Evolutionary conservation across 2,797 vertebrate genomes (phyloP).

Genomic region (Manis crassicaudata): DNA sequence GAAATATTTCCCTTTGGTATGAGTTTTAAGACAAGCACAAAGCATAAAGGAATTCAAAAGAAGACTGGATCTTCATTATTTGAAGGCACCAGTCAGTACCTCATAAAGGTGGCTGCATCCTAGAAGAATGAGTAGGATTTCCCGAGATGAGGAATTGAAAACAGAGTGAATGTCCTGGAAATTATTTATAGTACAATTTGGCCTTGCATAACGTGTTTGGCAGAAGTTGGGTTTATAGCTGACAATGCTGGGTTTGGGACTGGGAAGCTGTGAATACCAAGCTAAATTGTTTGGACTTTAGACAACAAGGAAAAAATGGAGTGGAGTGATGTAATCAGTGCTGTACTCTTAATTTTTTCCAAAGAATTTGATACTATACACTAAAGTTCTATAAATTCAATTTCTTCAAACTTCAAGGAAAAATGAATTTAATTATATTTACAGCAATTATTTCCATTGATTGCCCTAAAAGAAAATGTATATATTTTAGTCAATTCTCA

Average conservation of each 20-base stretch:
- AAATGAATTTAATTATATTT: slow-evolving; percentile 44
- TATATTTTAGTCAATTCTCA: slow-evolving; percentile 18
- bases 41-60: too few relatives aligned
- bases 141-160: not conserved
- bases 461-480: slow-evolving; percentile 10
- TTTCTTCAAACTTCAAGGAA: not conserved
- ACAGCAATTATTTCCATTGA: not conserved
- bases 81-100: too few relatives aligned
- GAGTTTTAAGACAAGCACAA: too few relatives aligned
- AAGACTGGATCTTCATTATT: too few relatives aligned
- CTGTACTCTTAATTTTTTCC: not conserved
- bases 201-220: not conserved
- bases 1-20: not conserved
- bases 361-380: not conserved
- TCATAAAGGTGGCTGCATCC: too few relatives aligned
- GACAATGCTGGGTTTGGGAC: not conserved
- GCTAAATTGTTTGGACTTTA: not conserved
- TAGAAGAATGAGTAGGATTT: too few relatives aligned
- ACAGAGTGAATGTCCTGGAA: not conserved
- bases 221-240: not conserved
- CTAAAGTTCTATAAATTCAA: slow-evolving; percentile 10
- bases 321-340: not conserved
- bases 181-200: not conserved
- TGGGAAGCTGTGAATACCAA: not conserved
- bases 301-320: not conserved